Evolutionary conservation across 2,888 invertebrate species (phyloP).

Genomic region (Agriopis aurantiaria): DNA sequence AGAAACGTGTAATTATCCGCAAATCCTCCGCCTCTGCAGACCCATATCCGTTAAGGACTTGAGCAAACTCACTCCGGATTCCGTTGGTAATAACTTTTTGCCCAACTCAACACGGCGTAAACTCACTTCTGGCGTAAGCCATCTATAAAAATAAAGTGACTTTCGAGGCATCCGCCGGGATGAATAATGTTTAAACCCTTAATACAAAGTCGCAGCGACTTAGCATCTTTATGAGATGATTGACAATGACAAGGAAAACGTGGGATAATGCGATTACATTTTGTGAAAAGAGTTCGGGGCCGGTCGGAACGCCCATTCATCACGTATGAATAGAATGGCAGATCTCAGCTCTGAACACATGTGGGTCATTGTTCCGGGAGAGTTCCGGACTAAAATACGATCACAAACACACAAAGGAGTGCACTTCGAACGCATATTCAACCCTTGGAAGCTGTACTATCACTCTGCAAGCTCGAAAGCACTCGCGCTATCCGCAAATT

Average conservation of each 20-base stretch:
- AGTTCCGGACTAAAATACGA: slow-evolving; percentile 19
- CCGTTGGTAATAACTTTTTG: slow-evolving; percentile 66
- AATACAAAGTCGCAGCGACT: slow-evolving; percentile 42
- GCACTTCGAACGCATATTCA: slow-evolving; percentile 35
- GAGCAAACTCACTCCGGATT: slow-evolving; percentile 66
- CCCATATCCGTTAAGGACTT: slow-evolving; percentile 68
- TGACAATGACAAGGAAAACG: slow-evolving; percentile 38
- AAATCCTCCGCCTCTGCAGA: slow-evolving; percentile 57
- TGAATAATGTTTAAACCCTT: slow-evolving; percentile 49
- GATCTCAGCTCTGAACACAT: slow-evolving; percentile 25
- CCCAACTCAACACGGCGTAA: slow-evolving; percentile 53
- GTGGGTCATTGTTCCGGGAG: slow-evolving; percentile 27
- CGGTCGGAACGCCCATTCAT: slow-evolving; percentile 21
- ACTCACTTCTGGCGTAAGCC: slow-evolving; percentile 52
- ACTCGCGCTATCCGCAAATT: slow-evolving; percentile 57
- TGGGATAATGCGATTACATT: slow-evolving; percentile 35
- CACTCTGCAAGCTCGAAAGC: slow-evolving; percentile 48
- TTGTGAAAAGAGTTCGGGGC: slow-evolving; percentile 33
- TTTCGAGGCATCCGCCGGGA: slow-evolving; percentile 45
- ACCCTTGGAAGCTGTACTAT: slow-evolving; percentile 17
- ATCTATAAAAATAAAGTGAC: slow-evolving; percentile 50
- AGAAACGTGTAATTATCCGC: slow-evolving; percentile 74
- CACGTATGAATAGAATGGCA: slow-evolving; percentile 26
- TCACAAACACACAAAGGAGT: slow-evolving; percentile 28
- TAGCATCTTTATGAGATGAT: slow-evolving; percentile 43